Evolutionary conservation across 2,797 vertebrate genomes (phyloP).

Genomic region (Lepus townsendii): DNA sequence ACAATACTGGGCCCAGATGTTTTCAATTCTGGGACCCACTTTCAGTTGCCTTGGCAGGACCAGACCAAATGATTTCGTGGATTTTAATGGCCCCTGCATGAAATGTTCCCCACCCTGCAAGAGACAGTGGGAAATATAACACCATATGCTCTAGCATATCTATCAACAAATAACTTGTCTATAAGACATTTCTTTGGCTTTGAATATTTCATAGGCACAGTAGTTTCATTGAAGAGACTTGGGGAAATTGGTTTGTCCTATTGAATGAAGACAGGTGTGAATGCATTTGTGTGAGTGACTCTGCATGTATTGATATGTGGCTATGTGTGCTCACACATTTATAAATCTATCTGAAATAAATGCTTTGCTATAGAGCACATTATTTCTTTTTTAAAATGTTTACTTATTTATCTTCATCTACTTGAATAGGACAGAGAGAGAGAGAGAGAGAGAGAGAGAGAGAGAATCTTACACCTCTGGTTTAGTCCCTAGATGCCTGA

Average conservation of each 20-base stretch:
- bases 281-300: neutral
- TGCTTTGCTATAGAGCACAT: neutral
- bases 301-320: neutral
- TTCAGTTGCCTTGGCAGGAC: no score
- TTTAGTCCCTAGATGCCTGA: no score
- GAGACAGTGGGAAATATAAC: rapidly evolving
- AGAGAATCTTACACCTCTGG: no score
- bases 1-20: no score
- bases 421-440: no score
- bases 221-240: neutral
- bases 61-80: no score
- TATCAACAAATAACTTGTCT: neutral
- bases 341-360: neutral
- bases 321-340: neutral
- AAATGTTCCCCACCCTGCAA: neutral
- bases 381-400: no score
- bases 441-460: no score
- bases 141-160: neutral
- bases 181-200: neutral
- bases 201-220: neutral
- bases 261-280: neutral
- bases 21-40: no score
- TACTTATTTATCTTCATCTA: no score
- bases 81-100: no score
- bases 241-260: neutral